Percentiles rank a stretch among this genome's conserved stretches.
Evolutionary conservation across 1,140 invertebrate genomes (phyloP).

Genomic region (Trichonephila inaurata): DNA sequence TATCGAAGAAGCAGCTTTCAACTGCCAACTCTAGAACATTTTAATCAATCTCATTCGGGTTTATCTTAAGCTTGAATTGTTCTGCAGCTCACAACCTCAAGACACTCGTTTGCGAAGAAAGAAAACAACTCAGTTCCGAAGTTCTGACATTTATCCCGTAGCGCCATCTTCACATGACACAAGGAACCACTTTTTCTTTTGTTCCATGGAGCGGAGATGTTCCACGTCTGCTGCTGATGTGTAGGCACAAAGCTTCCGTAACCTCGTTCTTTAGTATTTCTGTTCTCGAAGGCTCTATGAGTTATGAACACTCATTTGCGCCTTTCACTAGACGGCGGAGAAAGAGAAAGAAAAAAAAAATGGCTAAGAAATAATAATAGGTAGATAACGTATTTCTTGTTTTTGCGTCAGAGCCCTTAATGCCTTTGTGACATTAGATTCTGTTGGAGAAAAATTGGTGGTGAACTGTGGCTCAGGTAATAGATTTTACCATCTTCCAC

Average conservation of each 20-base stretch:
- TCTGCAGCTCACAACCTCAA: slow-evolving; percentile 7
- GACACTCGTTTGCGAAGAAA: background rate
- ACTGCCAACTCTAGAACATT: slow-evolving; percentile 12
- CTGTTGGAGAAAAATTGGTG: slow-evolving; percentile 45
- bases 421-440: slow-evolving; percentile 59
- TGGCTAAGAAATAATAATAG: slow-evolving; percentile 46
- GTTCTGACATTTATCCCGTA: slow-evolving; percentile 71
- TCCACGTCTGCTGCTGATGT: slow-evolving; percentile 51
- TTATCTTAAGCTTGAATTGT: slow-evolving; percentile 50
- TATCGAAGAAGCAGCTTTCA: slow-evolving; percentile 24
- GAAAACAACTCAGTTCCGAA: slow-evolving; percentile 44
- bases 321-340: slow-evolving; percentile 33
- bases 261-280: slow-evolving; percentile 31
- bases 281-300: slow-evolving; percentile 47
- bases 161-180: slow-evolving; percentile 70
- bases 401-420: slow-evolving; percentile 38
- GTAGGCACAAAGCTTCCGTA: slow-evolving; percentile 18
- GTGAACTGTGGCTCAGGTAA: background rate
- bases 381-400: slow-evolving; percentile 47
- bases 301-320: slow-evolving; percentile 70
- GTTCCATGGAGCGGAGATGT: slow-evolving; percentile 43
- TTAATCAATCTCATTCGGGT: slow-evolving; percentile 54
- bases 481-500: background rate
- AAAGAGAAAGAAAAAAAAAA: slow-evolving; percentile 3
- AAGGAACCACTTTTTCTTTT: slow-evolving; percentile 62